phyloP scores from a whole-genome alignment of 2,797 vertebrate genomes.

The Falco berigora region DNA sequence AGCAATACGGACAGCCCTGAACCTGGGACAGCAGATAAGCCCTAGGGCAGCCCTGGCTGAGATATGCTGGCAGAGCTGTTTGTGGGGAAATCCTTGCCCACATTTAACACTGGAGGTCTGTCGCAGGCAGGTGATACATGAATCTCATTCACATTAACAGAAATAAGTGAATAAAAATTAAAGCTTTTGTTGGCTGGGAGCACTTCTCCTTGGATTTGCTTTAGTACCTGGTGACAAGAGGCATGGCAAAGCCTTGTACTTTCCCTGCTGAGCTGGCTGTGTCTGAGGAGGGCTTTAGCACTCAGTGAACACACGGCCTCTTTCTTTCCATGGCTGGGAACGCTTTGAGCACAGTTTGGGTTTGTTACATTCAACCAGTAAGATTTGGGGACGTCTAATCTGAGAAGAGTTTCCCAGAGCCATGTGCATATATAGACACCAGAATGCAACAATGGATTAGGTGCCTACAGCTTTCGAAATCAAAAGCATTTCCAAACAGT shows the following conservation, averaged over 20 bases:
- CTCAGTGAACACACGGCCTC: neutral
- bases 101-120: neutral
- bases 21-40: neutral
- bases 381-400: neutral
- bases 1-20: neutral
- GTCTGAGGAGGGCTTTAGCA: neutral
- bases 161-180: neutral
- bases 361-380: neutral
- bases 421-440: no score
- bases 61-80: neutral
- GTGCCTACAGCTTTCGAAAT: neutral
- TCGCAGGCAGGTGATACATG: neutral
- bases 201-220: neutral
- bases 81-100: neutral
- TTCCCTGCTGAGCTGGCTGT: neutral
- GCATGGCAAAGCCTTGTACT: neutral
- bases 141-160: neutral
- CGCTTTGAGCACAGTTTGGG: neutral
- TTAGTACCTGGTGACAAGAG: neutral
- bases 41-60: neutral
- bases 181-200: neutral
- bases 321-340: neutral
- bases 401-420: neutral
- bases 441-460: neutral
- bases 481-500: neutral